A percentile compares a stretch with the other conserved stretches of the same genome.
These are phyloP conservation scores for Galerucella pusilla DNA, from an alignment of 2,888 invertebrate species.

Conservation along the genomic window DNA sequence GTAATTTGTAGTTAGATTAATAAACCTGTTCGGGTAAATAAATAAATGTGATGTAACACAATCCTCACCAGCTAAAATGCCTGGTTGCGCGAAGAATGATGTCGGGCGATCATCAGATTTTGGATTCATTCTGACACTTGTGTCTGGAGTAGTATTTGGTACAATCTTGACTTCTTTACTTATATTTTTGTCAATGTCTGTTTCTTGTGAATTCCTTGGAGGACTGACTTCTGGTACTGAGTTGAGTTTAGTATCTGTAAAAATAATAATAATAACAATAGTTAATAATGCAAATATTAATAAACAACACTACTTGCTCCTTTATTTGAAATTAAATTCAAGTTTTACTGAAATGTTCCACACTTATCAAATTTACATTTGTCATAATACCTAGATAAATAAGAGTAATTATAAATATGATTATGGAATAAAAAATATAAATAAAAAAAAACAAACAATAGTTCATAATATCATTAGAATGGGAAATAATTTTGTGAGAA, in stretches of 20 bases:
- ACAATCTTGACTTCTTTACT: conserved; percentile 32
- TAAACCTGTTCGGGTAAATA: not conserved
- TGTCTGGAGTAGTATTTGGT: conserved; percentile 49
- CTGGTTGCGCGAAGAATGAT: conserved; percentile 95
- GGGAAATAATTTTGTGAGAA: no score
- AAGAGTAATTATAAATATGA: no score
- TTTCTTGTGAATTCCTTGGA: conserved; percentile 37
- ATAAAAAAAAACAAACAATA: no score
- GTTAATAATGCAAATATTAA: not conserved
- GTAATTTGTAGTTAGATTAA: not conserved
- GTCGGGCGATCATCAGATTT: conserved; percentile 86
- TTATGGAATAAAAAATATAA: no score
- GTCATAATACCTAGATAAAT: no score
- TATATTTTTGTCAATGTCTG: conserved; percentile 38
- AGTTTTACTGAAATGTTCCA: no score
- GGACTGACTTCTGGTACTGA: conserved; percentile 30
- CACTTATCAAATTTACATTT: no score
- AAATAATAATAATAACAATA: conserved; percentile 8
- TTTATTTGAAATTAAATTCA: not conserved
- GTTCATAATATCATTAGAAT: no score
- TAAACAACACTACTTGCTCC: not conserved
- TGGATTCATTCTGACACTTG: conserved; percentile 78
- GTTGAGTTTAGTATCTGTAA: conserved; percentile 18
- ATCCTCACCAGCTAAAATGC: conserved; percentile 86
- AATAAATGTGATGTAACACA: not conserved